These are phyloP conservation scores for Dendrolimus punctatus DNA, from an alignment of 1,140 invertebrate species.

Conservation along the genomic window DNA sequence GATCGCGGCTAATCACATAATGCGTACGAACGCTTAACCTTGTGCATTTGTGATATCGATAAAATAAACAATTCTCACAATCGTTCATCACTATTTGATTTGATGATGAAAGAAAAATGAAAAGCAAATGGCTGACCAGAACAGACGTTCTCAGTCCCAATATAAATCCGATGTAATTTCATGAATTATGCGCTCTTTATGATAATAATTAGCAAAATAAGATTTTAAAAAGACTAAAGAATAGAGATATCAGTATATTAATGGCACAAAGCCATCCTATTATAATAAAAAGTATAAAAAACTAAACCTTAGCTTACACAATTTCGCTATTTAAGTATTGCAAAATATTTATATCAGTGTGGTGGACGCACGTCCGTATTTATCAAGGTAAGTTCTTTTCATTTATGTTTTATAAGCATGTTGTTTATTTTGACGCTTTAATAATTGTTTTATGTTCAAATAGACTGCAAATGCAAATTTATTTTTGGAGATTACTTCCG, in stretches of 20 bases:
- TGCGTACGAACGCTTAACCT: no score
- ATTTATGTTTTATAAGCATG: slow-evolving; percentile 28
- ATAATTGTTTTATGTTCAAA: slow-evolving; percentile 13
- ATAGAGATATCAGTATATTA: slow-evolving; percentile 43
- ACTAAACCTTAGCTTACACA: slow-evolving; percentile 43
- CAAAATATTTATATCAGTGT: slow-evolving; percentile 44
- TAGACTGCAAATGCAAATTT: slow-evolving; percentile 5
- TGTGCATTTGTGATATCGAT: no score
- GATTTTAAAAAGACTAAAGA: slow-evolving; percentile 42
- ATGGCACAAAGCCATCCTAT: slow-evolving; percentile 30
- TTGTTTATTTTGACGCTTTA: slow-evolving; percentile 17
- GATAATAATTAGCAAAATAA: slow-evolving; percentile 67
- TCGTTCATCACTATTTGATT: slow-evolving; percentile 13
- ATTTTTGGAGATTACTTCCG: slow-evolving; percentile 24
- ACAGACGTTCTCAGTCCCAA: slow-evolving; percentile 50
- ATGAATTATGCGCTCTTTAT: slow-evolving; percentile 66
- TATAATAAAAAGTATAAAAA: slow-evolving; percentile 30
- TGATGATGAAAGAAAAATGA: slow-evolving; percentile 41
- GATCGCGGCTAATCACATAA: no score
- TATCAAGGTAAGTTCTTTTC: slow-evolving; percentile 51
- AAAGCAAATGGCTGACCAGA: slow-evolving; percentile 69
- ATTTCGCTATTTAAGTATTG: slow-evolving; percentile 33
- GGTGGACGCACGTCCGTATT: slow-evolving; percentile 55
- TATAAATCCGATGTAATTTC: slow-evolving; percentile 64
- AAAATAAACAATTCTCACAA: not conserved